A percentile compares a stretch with the other conserved stretches of the same genome.
Evolutionary conservation across 1,140 invertebrate genomes (phyloP).

Genomic region (Danaus plexippus): DNA sequence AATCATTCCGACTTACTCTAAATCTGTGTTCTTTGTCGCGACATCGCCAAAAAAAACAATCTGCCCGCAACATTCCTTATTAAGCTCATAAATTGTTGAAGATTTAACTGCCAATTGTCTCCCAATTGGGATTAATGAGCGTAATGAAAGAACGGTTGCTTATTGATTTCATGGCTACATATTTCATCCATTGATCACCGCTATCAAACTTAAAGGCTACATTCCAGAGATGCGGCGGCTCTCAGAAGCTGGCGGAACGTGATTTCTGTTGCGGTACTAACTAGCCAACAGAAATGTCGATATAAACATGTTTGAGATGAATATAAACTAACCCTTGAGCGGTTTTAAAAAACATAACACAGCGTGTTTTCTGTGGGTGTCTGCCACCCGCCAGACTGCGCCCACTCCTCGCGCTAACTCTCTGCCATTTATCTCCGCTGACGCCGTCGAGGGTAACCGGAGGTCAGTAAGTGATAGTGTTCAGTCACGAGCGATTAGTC

Average conservation of each 20-base stretch:
- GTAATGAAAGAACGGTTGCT: constrained; percentile 31
- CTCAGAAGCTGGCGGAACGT: constrained; percentile 29
- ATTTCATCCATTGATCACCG: constrained; percentile 41
- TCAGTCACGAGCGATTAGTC: constrained; percentile 36
- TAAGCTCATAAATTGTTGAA: constrained; percentile 27
- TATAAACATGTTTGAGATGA: constrained; percentile 47
- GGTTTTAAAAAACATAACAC: constrained; percentile 44
- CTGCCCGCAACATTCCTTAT: constrained; percentile 26
- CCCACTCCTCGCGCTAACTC: constrained; percentile 28
- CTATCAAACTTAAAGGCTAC: constrained; percentile 44
- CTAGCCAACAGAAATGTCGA: constrained; percentile 38
- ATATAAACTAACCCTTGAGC: constrained; percentile 48
- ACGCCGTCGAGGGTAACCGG: constrained; percentile 41
- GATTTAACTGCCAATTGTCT: constrained; percentile 57
- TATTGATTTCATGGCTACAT: constrained; percentile 45
- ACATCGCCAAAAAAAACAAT: constrained; percentile 20
- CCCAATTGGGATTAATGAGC: constrained; percentile 59
- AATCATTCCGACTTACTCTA: constrained; percentile 43
- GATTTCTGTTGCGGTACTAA: constrained; percentile 39
- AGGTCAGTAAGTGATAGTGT: constrained; percentile 44
- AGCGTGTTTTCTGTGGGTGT: constrained; percentile 26
- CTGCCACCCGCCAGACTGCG: constrained; percentile 29
- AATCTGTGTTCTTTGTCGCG: constrained; percentile 47
- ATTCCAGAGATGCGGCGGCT: constrained; percentile 31
- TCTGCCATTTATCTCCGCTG: constrained; percentile 37